phyloP scores from a whole-genome alignment of 2,888 invertebrate genomes.

The Sarcophaga rosellei region DNA sequence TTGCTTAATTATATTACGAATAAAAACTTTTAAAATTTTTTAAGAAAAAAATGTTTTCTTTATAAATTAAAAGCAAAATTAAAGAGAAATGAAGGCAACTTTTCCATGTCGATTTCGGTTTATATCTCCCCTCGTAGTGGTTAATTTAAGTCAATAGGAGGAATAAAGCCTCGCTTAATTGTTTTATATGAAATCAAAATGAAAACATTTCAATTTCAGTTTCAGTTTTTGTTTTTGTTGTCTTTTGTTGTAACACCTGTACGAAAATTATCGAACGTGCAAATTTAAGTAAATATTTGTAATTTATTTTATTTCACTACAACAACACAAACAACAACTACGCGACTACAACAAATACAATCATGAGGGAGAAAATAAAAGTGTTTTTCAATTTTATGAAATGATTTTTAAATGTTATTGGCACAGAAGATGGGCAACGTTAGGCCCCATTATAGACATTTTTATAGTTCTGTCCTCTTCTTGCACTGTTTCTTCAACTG shows the following conservation, averaged over 20 bases:
- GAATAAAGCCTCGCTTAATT: background rate
- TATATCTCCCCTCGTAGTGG: background rate
- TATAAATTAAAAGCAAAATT: background rate
- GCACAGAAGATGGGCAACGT: background rate
- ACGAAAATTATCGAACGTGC: slow-evolving; percentile 49
- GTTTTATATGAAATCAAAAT: slow-evolving; percentile 2
- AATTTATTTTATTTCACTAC: slow-evolving; percentile 37
- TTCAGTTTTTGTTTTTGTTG: background rate
- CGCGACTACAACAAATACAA: background rate
- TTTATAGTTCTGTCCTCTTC: no score
- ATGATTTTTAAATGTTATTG: slow-evolving; percentile 40
- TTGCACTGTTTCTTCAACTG: no score
- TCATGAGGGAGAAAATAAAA: background rate
- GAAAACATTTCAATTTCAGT: slow-evolving; percentile 9
- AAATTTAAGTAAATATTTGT: slow-evolving; percentile 62
- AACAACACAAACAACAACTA: background rate
- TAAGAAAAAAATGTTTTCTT: no score
- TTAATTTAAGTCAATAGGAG: background rate
- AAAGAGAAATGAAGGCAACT: background rate
- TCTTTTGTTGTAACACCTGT: slow-evolving; percentile 49
- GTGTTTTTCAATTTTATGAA: slow-evolving; percentile 12
- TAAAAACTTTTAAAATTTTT: no score
- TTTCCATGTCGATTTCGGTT: no score
- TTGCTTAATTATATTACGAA: no score
- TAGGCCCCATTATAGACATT: background rate